phyloP scores from a whole-genome alignment of 2,113 vertebrate genomes.

The Pyrgilauda ruficollis region DNA sequence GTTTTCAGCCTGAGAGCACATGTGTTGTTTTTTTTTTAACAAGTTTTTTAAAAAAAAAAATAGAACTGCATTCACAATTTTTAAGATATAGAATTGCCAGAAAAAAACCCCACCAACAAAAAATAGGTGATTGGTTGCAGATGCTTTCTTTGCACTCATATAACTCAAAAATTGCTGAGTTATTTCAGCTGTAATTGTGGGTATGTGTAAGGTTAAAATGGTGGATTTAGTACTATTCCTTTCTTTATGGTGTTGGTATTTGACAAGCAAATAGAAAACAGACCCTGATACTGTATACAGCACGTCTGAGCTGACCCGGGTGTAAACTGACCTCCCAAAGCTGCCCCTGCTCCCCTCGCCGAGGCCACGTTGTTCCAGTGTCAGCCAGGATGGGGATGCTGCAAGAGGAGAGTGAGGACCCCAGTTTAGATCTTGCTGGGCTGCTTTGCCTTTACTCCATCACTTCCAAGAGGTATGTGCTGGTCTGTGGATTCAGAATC shows the following conservation, averaged over 20 bases:
- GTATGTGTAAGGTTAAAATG: conserved; percentile 69
- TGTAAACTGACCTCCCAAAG: conserved; percentile 61
- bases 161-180: conserved; percentile 76
- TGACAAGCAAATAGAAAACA: conserved; percentile 69
- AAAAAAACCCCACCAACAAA: background rate
- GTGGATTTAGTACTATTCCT: conserved; percentile 59
- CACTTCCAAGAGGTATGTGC: background rate
- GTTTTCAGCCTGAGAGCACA: conserved; percentile 73
- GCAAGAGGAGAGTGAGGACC: background rate
- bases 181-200: conserved; percentile 72
- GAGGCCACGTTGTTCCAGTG: background rate
- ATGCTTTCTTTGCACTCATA: conserved; percentile 74
- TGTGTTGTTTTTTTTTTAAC: conserved; percentile 68
- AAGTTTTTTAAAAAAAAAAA: conserved; percentile 35
- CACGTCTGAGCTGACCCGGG: background rate
- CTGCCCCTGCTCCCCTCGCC: background rate
- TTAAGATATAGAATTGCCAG: conserved; percentile 67
- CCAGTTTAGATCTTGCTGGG: background rate
- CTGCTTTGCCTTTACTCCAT: background rate
- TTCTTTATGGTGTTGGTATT: conserved; percentile 60
- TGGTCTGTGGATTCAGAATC: background rate
- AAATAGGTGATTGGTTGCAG: conserved; percentile 75
- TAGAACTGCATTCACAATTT: conserved; percentile 63
- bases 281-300: conserved; percentile 31
- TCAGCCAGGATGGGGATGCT: background rate